Evolutionary conservation across 2,797 vertebrate genomes (phyloP).

Genomic region (Rallus crepitans): DNA sequence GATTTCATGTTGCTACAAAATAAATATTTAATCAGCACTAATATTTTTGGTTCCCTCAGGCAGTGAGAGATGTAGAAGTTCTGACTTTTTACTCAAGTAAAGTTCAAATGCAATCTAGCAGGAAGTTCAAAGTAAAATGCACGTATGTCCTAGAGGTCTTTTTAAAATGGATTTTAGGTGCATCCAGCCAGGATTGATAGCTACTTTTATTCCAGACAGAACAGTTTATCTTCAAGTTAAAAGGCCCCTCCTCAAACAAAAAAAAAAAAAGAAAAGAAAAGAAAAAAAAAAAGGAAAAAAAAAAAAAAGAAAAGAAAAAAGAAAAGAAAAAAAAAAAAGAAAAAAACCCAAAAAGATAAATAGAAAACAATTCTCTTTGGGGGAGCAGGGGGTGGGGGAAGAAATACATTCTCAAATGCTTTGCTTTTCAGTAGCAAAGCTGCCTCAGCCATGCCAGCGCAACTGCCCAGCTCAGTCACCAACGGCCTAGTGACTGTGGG

Average conservation of each 20-base stretch:
- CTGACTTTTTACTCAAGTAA: slow-evolving; percentile 17
- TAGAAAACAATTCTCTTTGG: not conserved
- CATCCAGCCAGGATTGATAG: not conserved
- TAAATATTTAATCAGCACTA: slow-evolving; percentile 13
- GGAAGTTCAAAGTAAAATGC: not conserved
- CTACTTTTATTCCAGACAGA: not conserved
- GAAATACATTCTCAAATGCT: not conserved
- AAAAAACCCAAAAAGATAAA: not conserved
- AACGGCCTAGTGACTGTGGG: not conserved
- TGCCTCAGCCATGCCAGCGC: not conserved
- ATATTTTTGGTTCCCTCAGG: slow-evolving; percentile 30
- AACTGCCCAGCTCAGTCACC: not conserved
- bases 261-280: no score
- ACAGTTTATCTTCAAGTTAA: not conserved
- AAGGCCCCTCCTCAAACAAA: not conserved
- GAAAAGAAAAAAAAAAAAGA: not conserved
- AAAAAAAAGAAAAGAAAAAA: no score
- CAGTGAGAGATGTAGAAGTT: not conserved
- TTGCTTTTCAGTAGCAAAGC: not conserved
- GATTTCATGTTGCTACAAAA: slow-evolving; percentile 34
- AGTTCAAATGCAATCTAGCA: not conserved
- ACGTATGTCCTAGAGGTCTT: not conserved
- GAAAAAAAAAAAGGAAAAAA: not conserved
- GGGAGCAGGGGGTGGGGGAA: not conserved
- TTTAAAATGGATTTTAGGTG: not conserved